These are phyloP conservation scores for Lophius piscatorius DNA, from an alignment of 2,113 vertebrate species.

Conservation along the genomic window DNA sequence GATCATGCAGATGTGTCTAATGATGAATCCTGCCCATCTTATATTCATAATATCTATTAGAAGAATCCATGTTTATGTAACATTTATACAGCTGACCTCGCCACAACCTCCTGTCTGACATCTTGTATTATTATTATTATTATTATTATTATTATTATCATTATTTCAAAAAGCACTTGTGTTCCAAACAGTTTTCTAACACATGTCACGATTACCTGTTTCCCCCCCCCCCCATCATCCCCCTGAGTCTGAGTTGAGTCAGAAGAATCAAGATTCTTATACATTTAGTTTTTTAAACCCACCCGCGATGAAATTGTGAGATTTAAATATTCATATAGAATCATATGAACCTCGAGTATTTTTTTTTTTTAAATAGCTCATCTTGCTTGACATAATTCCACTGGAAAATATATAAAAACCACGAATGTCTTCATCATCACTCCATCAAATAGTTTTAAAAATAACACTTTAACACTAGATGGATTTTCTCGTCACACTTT, in stretches of 20 bases:
- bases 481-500: too few species aligned
- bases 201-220: constrained; percentile 58
- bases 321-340: constrained; percentile 2
- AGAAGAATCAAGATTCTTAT: not conserved
- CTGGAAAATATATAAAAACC: too few species aligned
- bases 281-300: constrained; percentile 28
- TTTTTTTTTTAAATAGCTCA: too few species aligned
- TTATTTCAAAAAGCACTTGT: too few species aligned
- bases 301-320: not conserved
- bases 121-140: constrained; percentile 5
- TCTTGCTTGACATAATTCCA: too few species aligned
- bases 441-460: too few species aligned
- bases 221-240: constrained; percentile 39
- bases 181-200: constrained; percentile 41
- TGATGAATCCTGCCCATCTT: constrained; percentile 49
- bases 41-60: constrained; percentile 17
- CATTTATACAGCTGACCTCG: constrained; percentile 20
- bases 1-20: constrained; percentile 66
- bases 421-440: too few species aligned
- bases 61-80: not conserved
- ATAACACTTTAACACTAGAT: too few species aligned
- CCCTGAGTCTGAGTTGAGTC: constrained; percentile 22
- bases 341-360: too few species aligned
- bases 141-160: constrained; percentile 45
- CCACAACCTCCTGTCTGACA: constrained; percentile 13